phyloP scores from a whole-genome alignment of 2,888 invertebrate species.

The Torymus auratus region DNA sequence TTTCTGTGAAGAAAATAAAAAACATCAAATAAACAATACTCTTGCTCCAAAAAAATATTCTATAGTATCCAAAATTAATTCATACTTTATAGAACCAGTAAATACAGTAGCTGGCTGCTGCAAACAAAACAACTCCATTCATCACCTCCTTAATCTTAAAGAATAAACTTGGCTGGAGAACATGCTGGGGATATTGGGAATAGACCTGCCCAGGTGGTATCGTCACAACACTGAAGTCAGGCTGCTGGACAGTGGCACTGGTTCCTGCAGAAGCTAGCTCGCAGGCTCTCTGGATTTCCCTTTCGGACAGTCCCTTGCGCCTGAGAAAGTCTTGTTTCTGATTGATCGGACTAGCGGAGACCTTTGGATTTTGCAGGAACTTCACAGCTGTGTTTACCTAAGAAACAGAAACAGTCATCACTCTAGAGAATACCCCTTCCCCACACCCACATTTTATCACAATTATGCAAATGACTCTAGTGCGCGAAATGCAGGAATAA shows the following conservation, averaged over 20 bases:
- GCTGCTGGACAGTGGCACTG: constrained; percentile 43
- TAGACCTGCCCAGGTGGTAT: constrained; percentile 65
- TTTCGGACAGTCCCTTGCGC: constrained; percentile 86
- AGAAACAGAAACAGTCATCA: constrained; percentile 62
- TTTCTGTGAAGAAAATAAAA: constrained; percentile 76
- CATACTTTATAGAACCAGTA: constrained; percentile 89
- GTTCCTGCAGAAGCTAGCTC: constrained; percentile 78
- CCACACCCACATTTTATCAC: too few species aligned
- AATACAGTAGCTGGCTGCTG: constrained; percentile 86
- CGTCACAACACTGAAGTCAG: constrained; percentile 67
- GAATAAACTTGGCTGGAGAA: constrained; percentile 76
- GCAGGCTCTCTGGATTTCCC: constrained; percentile 86
- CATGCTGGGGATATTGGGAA: constrained; percentile 63
- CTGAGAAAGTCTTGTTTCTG: constrained; percentile 89
- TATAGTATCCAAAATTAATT: neutral
- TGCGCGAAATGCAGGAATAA: neutral
- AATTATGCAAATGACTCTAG: neutral
- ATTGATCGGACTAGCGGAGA: constrained; percentile 84
- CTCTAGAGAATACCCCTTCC: too few species aligned
- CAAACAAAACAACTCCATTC: constrained; percentile 85
- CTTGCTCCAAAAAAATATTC: constrained; percentile 5
- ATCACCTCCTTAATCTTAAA: constrained; percentile 83
- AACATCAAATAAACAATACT: neutral
- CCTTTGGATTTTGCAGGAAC: constrained; percentile 91
- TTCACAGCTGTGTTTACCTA: constrained; percentile 91